Conservation (phyloP, 2,113 vertebrate species). For the Cynocephalus volans region DNA sequence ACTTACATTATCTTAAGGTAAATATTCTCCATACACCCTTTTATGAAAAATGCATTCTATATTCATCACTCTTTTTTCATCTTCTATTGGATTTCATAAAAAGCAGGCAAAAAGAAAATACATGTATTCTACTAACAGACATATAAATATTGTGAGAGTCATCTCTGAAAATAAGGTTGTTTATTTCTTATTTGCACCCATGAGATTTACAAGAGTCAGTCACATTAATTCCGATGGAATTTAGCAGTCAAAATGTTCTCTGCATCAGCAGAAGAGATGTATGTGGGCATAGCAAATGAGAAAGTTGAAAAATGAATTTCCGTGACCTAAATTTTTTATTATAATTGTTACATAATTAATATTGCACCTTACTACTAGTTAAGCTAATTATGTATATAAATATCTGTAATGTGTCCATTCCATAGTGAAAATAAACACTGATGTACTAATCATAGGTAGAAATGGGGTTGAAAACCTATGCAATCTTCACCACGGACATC, state of each 20-base stretch:
- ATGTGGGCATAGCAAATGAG: slow-evolving; percentile 46
- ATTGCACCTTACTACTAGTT: slow-evolving; percentile 73
- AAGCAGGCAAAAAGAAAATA: slow-evolving; percentile 32
- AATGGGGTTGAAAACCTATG: neutral
- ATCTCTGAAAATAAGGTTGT: slow-evolving; percentile 69
- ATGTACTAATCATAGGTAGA: slow-evolving; percentile 47
- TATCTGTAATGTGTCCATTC: slow-evolving; percentile 65
- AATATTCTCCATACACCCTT: neutral
- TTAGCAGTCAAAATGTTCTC: slow-evolving; percentile 65
- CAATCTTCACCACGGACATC: neutral
- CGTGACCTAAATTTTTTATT: slow-evolving; percentile 72
- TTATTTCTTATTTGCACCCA: slow-evolving; percentile 70
- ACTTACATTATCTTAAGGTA: slow-evolving; percentile 54
- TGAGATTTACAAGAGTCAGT: slow-evolving; percentile 70
- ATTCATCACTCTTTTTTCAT: neutral
- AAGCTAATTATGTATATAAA: slow-evolving; percentile 60
- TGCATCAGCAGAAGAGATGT: slow-evolving; percentile 76
- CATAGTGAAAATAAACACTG: slow-evolving; percentile 51
- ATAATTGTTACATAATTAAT: slow-evolving; percentile 83
- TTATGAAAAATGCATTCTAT: slow-evolving; percentile 1
- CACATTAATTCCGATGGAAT: slow-evolving; percentile 74
- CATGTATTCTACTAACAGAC: slow-evolving; percentile 29
- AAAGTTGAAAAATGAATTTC: slow-evolving; percentile 79
- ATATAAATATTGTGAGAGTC: slow-evolving; percentile 71
- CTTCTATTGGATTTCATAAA: slow-evolving; percentile 2